Evolutionary conservation across 2,113 vertebrate species (phyloP).

Genomic region (Campylomormyrus numenius): DNA sequence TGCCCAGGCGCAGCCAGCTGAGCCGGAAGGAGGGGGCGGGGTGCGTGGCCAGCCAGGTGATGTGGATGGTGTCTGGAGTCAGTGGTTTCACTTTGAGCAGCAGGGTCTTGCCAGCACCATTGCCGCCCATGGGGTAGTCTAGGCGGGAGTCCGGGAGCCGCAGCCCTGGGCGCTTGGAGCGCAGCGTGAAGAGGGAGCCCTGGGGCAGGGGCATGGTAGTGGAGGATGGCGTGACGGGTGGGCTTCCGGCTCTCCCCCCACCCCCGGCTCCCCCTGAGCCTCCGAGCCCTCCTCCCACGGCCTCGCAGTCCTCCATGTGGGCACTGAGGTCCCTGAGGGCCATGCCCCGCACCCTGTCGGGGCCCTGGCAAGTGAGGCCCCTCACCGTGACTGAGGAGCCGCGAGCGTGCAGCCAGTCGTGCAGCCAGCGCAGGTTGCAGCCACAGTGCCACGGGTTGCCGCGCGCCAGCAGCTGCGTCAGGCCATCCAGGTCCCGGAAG

Average conservation of each 20-base stretch:
- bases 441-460: slow-evolving; percentile 94
- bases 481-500: slow-evolving; percentile 74
- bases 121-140: slow-evolving; percentile 61
- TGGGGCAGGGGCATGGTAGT: slow-evolving; percentile 70
- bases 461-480: slow-evolving; percentile 74
- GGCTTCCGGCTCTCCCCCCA: slow-evolving; percentile 42
- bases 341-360: slow-evolving; percentile 76
- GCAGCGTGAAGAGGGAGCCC: slow-evolving; percentile 79
- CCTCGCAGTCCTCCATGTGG: slow-evolving; percentile 82
- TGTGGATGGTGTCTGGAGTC: slow-evolving; percentile 77
- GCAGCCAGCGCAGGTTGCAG: slow-evolving; percentile 83
- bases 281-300: slow-evolving; percentile 42
- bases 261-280: slow-evolving; percentile 38
- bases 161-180: slow-evolving; percentile 70
- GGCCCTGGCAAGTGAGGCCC: slow-evolving; percentile 80
- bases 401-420: slow-evolving; percentile 77
- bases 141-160: slow-evolving; percentile 64
- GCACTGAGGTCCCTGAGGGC: slow-evolving; percentile 71
- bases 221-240: slow-evolving; percentile 48
- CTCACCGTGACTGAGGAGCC: slow-evolving; percentile 76
- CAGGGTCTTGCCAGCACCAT: slow-evolving; percentile 61
- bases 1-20: slow-evolving; percentile 82
- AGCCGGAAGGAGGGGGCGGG: slow-evolving; percentile 76
- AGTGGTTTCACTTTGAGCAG: slow-evolving; percentile 77
- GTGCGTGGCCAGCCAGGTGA: slow-evolving; percentile 73